A percentile compares a stretch with the other conserved stretches of the same genome.
Conservation (phyloP, 2,113 vertebrate genomes). For the Taurulus bubalis region DNA sequence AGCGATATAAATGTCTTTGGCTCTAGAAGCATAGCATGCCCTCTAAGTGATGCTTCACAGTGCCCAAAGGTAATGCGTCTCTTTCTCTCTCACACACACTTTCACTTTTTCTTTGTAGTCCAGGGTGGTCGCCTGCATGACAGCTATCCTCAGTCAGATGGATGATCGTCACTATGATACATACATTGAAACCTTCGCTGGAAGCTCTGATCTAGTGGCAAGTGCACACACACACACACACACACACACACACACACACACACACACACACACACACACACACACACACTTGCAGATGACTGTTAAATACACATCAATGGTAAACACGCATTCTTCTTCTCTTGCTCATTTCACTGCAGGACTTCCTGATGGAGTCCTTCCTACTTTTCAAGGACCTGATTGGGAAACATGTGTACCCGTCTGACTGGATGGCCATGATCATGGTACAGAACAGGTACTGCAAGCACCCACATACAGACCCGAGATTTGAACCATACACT, state of each 20-base stretch:
- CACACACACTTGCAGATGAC: background rate
- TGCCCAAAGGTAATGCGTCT: conserved; percentile 33
- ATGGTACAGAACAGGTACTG: conserved; percentile 98
- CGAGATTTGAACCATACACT: background rate
- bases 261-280: conserved; percentile 1
- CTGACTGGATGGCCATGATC: conserved; percentile 98
- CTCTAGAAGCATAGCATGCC: conserved; percentile 31
- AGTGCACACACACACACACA: conserved; percentile 68
- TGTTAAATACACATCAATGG: background rate
- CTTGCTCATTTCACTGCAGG: conserved; percentile 79
- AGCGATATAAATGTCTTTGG: conserved; percentile 1
- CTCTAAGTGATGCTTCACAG: conserved; percentile 2
- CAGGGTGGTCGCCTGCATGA: conserved; percentile 97
- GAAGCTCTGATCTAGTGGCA: conserved; percentile 92
- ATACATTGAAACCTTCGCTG: conserved; percentile 94
- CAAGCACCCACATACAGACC: background rate
- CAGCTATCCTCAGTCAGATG: conserved; percentile 97
- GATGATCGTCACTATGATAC: conserved; percentile 90
- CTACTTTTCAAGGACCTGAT: conserved; percentile 97
- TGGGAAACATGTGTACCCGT: conserved; percentile 95
- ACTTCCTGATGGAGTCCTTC: conserved; percentile 98
- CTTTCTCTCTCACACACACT: background rate
- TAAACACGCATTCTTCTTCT: background rate
- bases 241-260: conserved; percentile 14
- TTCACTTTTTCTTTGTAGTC: conserved; percentile 82